A percentile compares a stretch with the other conserved stretches of the same genome.
These are phyloP conservation scores for Pantala flavescens DNA, from an alignment of 1,140 invertebrate genomes.

Conservation along the genomic window DNA sequence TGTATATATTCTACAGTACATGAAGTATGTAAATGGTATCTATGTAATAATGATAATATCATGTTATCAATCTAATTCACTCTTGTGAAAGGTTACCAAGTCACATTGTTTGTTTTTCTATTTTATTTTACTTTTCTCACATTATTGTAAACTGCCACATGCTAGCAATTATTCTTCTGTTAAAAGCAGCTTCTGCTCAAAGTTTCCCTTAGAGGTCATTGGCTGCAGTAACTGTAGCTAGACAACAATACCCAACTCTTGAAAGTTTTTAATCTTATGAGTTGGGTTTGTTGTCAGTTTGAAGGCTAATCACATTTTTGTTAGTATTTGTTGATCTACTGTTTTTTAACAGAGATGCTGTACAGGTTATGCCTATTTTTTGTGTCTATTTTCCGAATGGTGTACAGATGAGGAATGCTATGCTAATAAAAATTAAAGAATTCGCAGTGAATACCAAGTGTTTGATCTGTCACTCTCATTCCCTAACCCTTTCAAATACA, in stretches of 20 bases:
- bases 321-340: slow-evolving; percentile 10
- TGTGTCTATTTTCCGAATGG: slow-evolving; percentile 6
- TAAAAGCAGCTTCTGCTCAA: not conserved
- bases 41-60: slow-evolving; percentile 8
- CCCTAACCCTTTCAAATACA: no score
- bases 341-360: not conserved
- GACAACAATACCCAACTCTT: not conserved
- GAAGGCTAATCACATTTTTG: slow-evolving; percentile 1
- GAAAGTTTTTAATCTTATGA: not conserved
- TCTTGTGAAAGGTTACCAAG: not conserved
- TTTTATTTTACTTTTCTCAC: slow-evolving; percentile 8
- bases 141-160: slow-evolving; percentile 4
- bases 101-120: not conserved
- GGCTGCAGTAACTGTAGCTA: not conserved
- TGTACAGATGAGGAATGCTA: not conserved
- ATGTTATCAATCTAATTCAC: slow-evolving; percentile 7
- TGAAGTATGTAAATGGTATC: slow-evolving; percentile 7
- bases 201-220: not conserved
- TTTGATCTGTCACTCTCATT: no score
- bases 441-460: not conserved
- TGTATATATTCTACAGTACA: slow-evolving; percentile 1
- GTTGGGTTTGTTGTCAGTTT: not conserved
- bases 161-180: slow-evolving; percentile 2
- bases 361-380: slow-evolving; percentile 7
- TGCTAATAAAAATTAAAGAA: not conserved